Evolutionary conservation across 2,888 invertebrate species (phyloP).

Genomic region (Geotrupes spiniger): DNA sequence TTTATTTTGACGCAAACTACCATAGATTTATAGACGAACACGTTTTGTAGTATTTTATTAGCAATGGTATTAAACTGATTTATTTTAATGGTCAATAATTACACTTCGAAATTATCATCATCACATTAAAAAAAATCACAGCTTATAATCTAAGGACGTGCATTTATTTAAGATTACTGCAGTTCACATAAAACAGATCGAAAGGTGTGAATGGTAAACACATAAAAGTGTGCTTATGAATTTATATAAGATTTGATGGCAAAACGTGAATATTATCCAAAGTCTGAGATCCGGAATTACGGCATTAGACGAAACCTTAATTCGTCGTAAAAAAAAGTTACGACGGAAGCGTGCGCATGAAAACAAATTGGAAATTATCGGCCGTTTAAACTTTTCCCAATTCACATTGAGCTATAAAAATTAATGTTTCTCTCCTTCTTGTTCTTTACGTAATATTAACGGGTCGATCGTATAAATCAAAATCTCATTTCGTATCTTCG

Average conservation of each 20-base stretch:
- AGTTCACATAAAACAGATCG: constrained; percentile 1
- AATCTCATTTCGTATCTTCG: constrained; percentile 36
- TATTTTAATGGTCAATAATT: constrained; percentile 1
- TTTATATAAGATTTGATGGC: constrained; percentile 45
- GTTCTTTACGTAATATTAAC: constrained; percentile 23
- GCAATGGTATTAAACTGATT: too few species aligned
- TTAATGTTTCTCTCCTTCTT: constrained; percentile 13
- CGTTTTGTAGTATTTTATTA: too few species aligned
- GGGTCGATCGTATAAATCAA: constrained; percentile 34
- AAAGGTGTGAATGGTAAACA: constrained; percentile 7
- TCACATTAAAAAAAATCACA: not conserved
- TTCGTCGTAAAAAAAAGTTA: constrained; percentile 46
- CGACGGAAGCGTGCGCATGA: constrained; percentile 45
- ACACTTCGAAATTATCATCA: not conserved
- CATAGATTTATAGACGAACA: too few species aligned
- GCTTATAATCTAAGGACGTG: constrained; percentile 1
- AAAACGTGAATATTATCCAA: constrained; percentile 1
- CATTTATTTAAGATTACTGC: constrained; percentile 1
- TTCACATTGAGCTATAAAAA: constrained; percentile 22
- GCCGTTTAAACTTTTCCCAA: constrained; percentile 16
- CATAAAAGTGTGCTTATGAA: constrained; percentile 46
- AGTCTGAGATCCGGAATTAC: constrained; percentile 23
- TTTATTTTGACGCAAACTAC: too few species aligned
- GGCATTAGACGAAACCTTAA: constrained; percentile 43
- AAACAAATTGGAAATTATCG: constrained; percentile 50